Evolutionary conservation across 2,797 vertebrate genomes (phyloP).

Genomic region (Erithacus rubecula): DNA sequence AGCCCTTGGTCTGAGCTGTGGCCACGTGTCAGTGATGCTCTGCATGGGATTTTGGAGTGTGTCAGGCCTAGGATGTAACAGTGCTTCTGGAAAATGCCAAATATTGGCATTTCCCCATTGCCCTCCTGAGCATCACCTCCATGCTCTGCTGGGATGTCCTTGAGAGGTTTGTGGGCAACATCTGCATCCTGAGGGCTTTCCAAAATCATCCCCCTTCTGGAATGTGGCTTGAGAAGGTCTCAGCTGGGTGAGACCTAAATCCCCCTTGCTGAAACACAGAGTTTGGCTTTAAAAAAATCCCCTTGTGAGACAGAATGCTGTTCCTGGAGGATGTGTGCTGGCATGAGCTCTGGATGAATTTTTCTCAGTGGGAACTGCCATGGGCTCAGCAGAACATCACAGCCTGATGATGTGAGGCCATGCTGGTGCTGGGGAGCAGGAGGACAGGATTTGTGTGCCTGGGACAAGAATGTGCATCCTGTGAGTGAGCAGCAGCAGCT

Average conservation of each 20-base stretch:
- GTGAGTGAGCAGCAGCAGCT: conserved; percentile 52
- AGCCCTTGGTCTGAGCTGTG: neutral
- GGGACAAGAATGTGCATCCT: neutral
- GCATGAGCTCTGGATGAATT: neutral
- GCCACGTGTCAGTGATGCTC: accelerated
- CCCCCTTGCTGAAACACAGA: neutral
- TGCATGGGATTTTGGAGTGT: accelerated
- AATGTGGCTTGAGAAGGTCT: neutral
- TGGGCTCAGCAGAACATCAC: accelerated
- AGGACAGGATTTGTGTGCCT: neutral
- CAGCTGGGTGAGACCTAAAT: neutral
- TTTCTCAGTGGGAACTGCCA: accelerated
- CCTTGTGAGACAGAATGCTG: neutral
- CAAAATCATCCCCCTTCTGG: neutral
- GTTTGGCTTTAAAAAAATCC: neutral
- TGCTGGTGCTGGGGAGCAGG: accelerated
- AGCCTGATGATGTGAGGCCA: neutral
- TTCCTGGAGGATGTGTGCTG: neutral
- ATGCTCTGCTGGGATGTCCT: neutral
- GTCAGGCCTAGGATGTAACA: neutral
- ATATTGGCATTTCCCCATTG: neutral
- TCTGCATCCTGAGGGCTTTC: neutral
- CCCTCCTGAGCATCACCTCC: neutral
- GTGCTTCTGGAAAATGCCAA: neutral
- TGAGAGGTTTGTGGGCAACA: neutral